These are phyloP conservation scores for Hydropsyche betteni DNA, from an alignment of 2,888 invertebrate species.

Conservation along the genomic window DNA sequence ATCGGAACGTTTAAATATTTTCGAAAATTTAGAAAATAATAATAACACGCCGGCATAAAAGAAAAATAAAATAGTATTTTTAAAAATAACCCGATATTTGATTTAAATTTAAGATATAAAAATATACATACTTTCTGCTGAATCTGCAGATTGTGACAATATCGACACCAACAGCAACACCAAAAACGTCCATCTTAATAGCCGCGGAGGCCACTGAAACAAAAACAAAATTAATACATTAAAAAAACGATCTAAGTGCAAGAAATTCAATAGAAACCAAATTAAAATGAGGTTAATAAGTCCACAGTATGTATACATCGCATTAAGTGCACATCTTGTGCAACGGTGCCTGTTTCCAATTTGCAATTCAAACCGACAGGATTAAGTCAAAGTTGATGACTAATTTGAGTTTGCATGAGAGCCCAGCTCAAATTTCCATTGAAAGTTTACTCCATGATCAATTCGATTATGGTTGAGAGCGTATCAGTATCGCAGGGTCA, in stretches of 20 bases:
- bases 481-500: too few relatives aligned
- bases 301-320: background rate
- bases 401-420: too few relatives aligned
- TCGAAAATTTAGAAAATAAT: background rate
- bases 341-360: too few relatives aligned
- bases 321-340: background rate
- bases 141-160: constrained; percentile 66
- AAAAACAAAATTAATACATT: constrained; percentile 52
- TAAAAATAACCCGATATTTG: background rate
- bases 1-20: background rate
- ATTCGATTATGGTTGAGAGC: too few relatives aligned
- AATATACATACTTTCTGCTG: constrained; percentile 66
- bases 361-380: too few relatives aligned
- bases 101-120: background rate
- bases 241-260: background rate
- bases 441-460: too few relatives aligned
- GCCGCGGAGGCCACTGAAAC: constrained; percentile 71
- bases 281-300: too few relatives aligned
- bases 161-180: constrained; percentile 67
- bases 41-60: too few relatives aligned
- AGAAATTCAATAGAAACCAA: background rate
- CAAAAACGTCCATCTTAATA: constrained; percentile 66
- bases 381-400: too few relatives aligned
- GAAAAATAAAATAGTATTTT: background rate
- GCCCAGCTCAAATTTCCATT: too few relatives aligned